A percentile compares a stretch with the other conserved stretches of the same genome.
Evolutionary conservation across 2,888 invertebrate species (phyloP).

Genomic region (Drosophila quasianomalipes): DNA sequence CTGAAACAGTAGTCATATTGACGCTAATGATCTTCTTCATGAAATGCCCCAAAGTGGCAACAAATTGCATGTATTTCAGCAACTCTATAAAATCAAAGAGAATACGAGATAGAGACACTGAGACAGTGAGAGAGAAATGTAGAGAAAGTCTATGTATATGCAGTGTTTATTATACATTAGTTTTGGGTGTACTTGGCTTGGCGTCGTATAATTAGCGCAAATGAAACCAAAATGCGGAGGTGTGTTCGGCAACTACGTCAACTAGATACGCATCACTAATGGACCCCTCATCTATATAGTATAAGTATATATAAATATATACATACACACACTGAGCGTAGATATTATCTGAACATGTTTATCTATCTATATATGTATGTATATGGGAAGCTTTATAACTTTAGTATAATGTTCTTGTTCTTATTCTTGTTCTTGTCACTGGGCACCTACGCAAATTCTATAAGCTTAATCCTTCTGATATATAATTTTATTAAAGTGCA

Average conservation of each 20-base stretch:
- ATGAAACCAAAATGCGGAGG: conserved; percentile 39
- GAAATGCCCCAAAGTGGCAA: conserved; percentile 62
- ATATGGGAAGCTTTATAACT: background rate
- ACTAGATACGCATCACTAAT: conserved; percentile 35
- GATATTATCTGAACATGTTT: conserved; percentile 4
- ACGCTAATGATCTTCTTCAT: conserved; percentile 68
- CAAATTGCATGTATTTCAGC: conserved; percentile 36
- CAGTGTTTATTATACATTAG: background rate
- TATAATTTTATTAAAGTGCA: conserved; percentile 54
- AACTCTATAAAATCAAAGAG: conserved; percentile 11
- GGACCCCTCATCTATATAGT: conserved; percentile 2
- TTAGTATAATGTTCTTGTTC: conserved; percentile 12
- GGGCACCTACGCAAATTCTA: conserved; percentile 42
- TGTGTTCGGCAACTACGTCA: conserved; percentile 52
- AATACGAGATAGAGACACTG: background rate
- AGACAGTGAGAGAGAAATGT: background rate
- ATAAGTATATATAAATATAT: background rate
- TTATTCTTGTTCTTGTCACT: conserved; percentile 3
- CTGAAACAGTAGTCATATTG: conserved; percentile 42
- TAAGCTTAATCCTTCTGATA: conserved; percentile 47
- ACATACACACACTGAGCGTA: background rate
- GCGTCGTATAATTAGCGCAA: conserved; percentile 55
- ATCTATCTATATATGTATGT: background rate
- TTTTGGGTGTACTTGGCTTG: conserved; percentile 33
- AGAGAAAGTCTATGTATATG: background rate